Conservation (phyloP, 2,113 vertebrate species). For the Eidolon helvum region DNA sequence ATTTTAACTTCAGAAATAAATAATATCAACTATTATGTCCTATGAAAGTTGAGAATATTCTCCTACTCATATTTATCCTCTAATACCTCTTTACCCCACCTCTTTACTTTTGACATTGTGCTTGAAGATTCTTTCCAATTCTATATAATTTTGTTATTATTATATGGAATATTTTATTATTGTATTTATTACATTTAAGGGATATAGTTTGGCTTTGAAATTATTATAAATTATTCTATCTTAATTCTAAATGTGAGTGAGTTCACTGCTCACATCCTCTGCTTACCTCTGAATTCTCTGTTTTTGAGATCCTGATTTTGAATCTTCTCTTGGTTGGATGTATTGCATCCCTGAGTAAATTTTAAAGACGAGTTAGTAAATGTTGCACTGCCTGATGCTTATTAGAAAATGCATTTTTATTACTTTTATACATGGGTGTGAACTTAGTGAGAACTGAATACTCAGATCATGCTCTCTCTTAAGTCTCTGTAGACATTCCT, state of each 20-base stretch:
- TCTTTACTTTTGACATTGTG: conserved; percentile 1
- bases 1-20: conserved; percentile 11
- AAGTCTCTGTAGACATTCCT: neutral
- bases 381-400: neutral
- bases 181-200: neutral
- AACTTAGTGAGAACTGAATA: neutral
- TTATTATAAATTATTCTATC: neutral
- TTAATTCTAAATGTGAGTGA: neutral
- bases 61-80: neutral
- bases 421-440: neutral
- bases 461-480: neutral
- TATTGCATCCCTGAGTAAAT: neutral
- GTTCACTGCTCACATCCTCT: neutral
- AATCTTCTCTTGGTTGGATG: neutral
- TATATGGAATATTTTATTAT: neutral
- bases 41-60: neutral
- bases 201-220: neutral
- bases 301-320: neutral
- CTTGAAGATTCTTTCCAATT: neutral
- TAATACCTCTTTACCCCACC: neutral
- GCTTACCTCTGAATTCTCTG: neutral
- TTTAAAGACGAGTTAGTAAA: neutral
- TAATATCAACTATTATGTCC: neutral
- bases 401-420: neutral
- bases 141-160: neutral